A percentile compares a stretch with the other conserved stretches of the same genome.
Conservation (phyloP, 2,113 vertebrate genomes). For the Prochilodus magdalenae region DNA sequence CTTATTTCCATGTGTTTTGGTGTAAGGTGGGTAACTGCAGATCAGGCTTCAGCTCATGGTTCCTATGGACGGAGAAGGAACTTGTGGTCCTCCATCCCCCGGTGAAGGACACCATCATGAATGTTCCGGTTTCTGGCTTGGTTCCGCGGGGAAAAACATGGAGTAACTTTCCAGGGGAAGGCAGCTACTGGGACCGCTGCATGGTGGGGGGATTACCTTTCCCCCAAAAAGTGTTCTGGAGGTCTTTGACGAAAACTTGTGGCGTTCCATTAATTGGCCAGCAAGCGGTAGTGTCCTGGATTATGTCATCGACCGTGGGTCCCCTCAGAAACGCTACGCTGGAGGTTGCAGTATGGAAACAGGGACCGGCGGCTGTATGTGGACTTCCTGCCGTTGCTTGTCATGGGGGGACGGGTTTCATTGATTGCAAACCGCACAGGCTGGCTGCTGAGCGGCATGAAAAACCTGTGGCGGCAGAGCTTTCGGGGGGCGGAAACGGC, state of each 20-base stretch:
- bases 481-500: constrained; percentile 90
- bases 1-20: neutral
- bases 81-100: constrained; percentile 91
- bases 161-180: constrained; percentile 96
- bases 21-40: constrained; percentile 96
- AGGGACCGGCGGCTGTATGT: constrained; percentile 86
- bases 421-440: constrained; percentile 92
- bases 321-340: constrained; percentile 87
- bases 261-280: constrained; percentile 97
- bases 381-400: constrained; percentile 92
- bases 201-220: constrained; percentile 97
- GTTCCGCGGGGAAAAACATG: constrained; percentile 93
- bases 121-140: constrained; percentile 94
- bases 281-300: constrained; percentile 95
- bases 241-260: constrained; percentile 93
- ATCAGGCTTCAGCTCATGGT: constrained; percentile 97
- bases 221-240: constrained; percentile 91
- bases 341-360: constrained; percentile 93
- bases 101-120: constrained; percentile 99
- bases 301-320: constrained; percentile 93
- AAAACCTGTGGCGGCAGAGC: constrained; percentile 95
- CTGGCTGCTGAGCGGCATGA: constrained; percentile 83
- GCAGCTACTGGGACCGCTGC: constrained; percentile 99
- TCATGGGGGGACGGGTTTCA: constrained; percentile 85
- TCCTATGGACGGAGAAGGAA: constrained; percentile 93